A percentile compares a stretch with the other conserved stretches of the same genome.
These are phyloP conservation scores for Polyommatus iphigenia DNA, from an alignment of 2,888 invertebrate species.

Conservation along the genomic window DNA sequence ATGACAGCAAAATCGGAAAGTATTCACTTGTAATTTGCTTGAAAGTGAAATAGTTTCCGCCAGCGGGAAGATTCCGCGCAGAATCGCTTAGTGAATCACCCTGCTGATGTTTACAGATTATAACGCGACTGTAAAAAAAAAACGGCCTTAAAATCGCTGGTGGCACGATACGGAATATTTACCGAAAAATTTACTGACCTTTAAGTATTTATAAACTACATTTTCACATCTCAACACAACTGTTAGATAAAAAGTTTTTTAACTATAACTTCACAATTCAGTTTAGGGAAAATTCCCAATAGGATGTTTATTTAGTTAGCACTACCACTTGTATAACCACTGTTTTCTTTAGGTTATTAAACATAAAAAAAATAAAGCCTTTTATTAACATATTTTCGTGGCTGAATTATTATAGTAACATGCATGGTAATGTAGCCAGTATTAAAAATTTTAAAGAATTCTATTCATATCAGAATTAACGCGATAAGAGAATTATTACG, in stretches of 20 bases:
- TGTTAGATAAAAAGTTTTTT: not conserved
- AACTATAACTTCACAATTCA: not conserved
- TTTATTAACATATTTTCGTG: not conserved
- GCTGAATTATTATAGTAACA: not conserved
- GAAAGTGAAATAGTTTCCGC: no score
- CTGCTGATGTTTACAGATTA: no score
- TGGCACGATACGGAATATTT: no score
- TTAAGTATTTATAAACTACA: not conserved
- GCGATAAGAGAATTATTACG: slow-evolving; percentile 27
- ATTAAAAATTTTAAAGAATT: not conserved
- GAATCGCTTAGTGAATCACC: no score
- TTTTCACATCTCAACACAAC: not conserved
- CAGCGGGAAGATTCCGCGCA: no score
- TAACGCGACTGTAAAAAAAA: no score
- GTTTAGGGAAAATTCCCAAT: not conserved
- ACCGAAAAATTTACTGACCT: no score
- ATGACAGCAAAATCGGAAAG: no score
- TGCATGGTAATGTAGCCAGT: not conserved
- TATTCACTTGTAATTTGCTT: no score
- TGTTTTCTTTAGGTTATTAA: not conserved
- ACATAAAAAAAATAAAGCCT: not conserved
- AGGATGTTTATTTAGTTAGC: not conserved
- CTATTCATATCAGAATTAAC: slow-evolving; percentile 5
- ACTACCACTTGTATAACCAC: not conserved
- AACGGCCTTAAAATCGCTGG: no score